phyloP scores from a whole-genome alignment of 2,888 invertebrate genomes.

The Tenthredo amoena region DNA sequence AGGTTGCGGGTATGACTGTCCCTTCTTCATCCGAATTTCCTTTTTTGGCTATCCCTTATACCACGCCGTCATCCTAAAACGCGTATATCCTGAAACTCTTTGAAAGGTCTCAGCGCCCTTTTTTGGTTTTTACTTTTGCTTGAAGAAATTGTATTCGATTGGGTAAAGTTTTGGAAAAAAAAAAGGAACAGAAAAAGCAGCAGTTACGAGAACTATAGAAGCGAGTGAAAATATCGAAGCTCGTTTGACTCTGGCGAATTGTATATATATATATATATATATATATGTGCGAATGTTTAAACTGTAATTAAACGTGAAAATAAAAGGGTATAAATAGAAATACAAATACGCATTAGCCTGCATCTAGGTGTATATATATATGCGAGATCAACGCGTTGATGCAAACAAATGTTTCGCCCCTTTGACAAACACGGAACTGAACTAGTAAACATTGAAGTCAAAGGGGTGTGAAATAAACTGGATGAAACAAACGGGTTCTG shows the following conservation, averaged over 20 bases:
- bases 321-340: too few relatives aligned
- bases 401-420: conserved; percentile 31
- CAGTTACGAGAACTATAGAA: not conserved
- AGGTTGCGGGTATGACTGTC: not conserved
- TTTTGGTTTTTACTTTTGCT: not conserved
- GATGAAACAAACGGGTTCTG: conserved; percentile 9
- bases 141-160: not conserved
- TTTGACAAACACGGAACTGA: conserved; percentile 12
- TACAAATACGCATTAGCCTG: too few relatives aligned
- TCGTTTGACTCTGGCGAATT: not conserved
- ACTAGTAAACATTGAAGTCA: conserved; percentile 29
- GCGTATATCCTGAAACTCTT: not conserved
- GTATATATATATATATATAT: too few relatives aligned
- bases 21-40: conserved; percentile 19
- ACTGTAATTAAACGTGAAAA: too few relatives aligned
- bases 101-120: not conserved
- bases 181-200: not conserved
- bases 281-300: too few relatives aligned
- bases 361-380: not conserved
- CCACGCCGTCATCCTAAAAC: not conserved
- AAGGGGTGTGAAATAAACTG: conserved; percentile 38
- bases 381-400: not conserved
- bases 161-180: not conserved
- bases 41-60: not conserved
- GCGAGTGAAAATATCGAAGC: not conserved